Evolutionary conservation across 2,888 invertebrate species (phyloP), one percentile per base, ranked within the genome.

Genomic region (Drosophila fungiperda): DNA sequence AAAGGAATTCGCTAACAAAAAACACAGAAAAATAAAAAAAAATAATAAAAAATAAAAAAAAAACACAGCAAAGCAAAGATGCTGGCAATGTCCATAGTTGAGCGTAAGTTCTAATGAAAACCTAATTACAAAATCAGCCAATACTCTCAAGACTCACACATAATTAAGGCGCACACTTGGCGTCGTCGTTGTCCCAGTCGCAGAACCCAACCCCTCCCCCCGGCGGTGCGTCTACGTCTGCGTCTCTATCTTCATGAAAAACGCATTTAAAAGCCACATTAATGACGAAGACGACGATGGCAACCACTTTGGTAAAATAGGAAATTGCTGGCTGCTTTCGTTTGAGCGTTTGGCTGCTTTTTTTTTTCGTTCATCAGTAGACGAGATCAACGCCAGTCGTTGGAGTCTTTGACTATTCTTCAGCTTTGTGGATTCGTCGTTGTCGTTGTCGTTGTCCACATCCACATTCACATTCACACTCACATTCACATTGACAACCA

Each of bases 201-300:
- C 42, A 17, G 38, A 50, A 50, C 42, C 17, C 64, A 61, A 36
- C 61, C 59, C 5, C 26, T 26, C 42, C 36, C 26, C 42, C 23
- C 59, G 26, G 29, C 59, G 36, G 23, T 48, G 50, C 54, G 58
- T 64, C 64, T n/a, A 49, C 62, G 54, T 62, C 64, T n/a, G 53
- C 60, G 42, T 63, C 67, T 55, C 49, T 64, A 55, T 58, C 72
- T 45, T 23, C 70, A 72, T 83, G 84, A 89, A 91, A 91, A 91
- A 81, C 88, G 89, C 92, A 92, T 91, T 91, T 92, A 91, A 87
- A 87, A 92, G 92, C 87, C 91, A 90, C 92, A 90, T 88, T 88
- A 90, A 90, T 90, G 92, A 89, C 84, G 68, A 79, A 64, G 72
- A 78, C 89, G 59, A 64, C 73, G 76, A 48, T 64, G 65, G 69